Conservation (phyloP, 2,113 vertebrate species). For the Thamnophis sirtalis region DNA sequence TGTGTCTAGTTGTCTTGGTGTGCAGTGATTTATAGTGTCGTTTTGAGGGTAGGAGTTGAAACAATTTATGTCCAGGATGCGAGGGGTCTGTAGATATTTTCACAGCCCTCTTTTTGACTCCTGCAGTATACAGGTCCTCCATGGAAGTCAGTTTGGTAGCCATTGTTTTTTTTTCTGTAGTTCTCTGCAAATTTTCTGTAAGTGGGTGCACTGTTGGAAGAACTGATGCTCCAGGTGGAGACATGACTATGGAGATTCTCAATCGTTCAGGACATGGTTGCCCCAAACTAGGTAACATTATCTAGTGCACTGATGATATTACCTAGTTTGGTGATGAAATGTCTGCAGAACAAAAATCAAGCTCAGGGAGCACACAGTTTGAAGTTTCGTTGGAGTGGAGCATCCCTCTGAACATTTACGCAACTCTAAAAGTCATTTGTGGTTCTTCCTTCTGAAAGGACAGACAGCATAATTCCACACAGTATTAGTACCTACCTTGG, state of each 20-base stretch:
- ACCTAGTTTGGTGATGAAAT: background rate
- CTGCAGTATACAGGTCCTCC: too few species aligned
- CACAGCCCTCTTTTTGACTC: too few species aligned
- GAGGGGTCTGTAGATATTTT: too few species aligned
- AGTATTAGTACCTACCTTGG: background rate
- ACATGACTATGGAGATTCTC: background rate
- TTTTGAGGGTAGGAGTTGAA: too few species aligned
- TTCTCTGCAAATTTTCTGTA: too few species aligned
- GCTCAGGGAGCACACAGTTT: background rate
- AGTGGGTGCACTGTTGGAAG: background rate
- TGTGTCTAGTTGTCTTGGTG: too few species aligned
- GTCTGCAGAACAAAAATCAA: background rate
- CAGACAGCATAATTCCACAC: background rate
- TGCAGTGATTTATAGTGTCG: too few species aligned
- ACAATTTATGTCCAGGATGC: too few species aligned
- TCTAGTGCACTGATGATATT: background rate
- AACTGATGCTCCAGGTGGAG: background rate
- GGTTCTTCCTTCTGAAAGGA: background rate
- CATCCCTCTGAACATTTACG: background rate
- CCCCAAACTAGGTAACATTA: background rate
- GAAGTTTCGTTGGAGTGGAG: background rate
- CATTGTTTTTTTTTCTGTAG: too few species aligned
- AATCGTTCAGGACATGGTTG: background rate
- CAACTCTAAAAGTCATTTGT: background rate
- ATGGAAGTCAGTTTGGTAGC: too few species aligned